A percentile compares a stretch with the other conserved stretches of the same genome.
Evolutionary conservation across 1,140 invertebrate species (phyloP).

Genomic region (Pristionchus pacificus): DNA sequence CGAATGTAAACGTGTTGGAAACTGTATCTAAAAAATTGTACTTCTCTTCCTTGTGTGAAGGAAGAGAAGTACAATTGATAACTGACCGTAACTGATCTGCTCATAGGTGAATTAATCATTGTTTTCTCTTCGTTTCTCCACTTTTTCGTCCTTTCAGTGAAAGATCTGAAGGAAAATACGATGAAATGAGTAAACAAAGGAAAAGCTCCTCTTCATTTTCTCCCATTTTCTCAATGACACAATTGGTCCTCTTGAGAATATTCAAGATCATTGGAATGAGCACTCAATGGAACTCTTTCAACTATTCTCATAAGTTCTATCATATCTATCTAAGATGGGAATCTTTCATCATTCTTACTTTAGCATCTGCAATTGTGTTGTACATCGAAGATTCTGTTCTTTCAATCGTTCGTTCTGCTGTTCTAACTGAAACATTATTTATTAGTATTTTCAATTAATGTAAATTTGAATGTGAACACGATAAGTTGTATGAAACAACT

Average conservation of each 20-base stretch:
- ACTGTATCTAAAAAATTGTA: too few species aligned
- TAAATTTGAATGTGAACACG: not conserved
- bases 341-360: slow-evolving; percentile 2
- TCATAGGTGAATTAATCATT: not conserved
- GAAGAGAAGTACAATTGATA: too few species aligned
- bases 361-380: slow-evolving; percentile 42
- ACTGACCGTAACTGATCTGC: not conserved
- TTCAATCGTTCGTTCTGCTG: slow-evolving; percentile 47
- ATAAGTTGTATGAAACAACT: too few species aligned
- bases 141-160: not conserved
- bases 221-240: slow-evolving; percentile 44
- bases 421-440: slow-evolving; percentile 40
- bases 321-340: too few species aligned
- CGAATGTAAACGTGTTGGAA: too few species aligned
- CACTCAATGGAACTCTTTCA: too few species aligned
- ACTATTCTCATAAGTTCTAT: too few species aligned
- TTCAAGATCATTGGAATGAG: too few species aligned
- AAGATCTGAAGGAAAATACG: not conserved
- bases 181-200: not conserved
- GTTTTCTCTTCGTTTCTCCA: not conserved
- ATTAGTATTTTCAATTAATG: not conserved
- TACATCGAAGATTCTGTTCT: slow-evolving; percentile 43
- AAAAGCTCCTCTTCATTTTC: slow-evolving; percentile 28
- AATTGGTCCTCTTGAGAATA: too few species aligned
- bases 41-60: too few species aligned